Evolutionary conservation across 2,113 vertebrate species (phyloP), one percentile per base, ranked within the genome.

Genomic region (Trichechus manatus): DNA sequence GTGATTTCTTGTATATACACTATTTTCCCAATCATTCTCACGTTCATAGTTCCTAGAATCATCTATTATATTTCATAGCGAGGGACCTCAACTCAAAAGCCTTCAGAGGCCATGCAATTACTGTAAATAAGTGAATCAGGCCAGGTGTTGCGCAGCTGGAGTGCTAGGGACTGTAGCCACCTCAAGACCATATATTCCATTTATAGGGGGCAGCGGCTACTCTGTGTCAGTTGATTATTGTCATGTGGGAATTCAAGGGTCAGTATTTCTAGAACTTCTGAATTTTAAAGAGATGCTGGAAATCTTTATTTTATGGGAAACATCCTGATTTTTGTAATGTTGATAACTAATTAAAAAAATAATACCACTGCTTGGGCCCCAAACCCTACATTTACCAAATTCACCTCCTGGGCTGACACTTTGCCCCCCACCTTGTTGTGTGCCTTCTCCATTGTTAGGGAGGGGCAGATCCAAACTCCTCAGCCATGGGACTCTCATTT

Each of bases 221-320:
- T 61, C 33, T 6, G 9, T 3, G 6, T 78, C 11, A 63, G 70
- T 20, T 33, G 23, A 50, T 17, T 68, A 25, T 70, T 47, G n/a
- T 66, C 59, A 22, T 19, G 64, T 85, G 39, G 25, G 47, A 82
- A 93, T 68, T 85, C 19, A 33, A 86, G 82, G 23, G 6, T 11
- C 31, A 31, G 1, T 74, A 59, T 74, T 96, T 87, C 64, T 87
- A 85, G 64, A 92, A 74, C 29, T 47, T 78, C 31, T 81, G 64
- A 75, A 44, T 44, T 91, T 90, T 66, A 27, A 78, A 84, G 56
- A 90, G 44, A 78, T 59, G 4, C 29, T 88, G 31, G 22, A 80
- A 36, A 36, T 53, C 4, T 83, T 82, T 86, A 84, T 68, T 96
- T 75, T 89, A 64, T 53, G 56, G 39, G 84, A 93, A 78, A 63